A percentile compares a stretch with the other conserved stretches of the same genome.
These are phyloP conservation scores for Sarcophaga variegata DNA, from an alignment of 2,888 invertebrate genomes.

Conservation along the genomic window DNA sequence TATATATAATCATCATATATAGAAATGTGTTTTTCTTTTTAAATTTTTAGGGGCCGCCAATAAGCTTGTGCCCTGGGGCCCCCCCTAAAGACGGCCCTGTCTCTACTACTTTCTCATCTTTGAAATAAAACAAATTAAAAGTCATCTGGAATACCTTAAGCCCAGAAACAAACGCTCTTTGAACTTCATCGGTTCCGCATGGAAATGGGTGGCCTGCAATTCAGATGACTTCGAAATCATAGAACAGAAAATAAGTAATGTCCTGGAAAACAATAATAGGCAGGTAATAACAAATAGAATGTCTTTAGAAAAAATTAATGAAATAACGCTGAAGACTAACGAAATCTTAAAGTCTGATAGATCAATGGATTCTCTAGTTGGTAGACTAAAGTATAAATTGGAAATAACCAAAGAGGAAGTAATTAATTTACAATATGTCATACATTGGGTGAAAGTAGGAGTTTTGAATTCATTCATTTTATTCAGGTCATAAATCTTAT, in stretches of 20 bases:
- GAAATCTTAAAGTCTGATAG: background rate
- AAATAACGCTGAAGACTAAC: background rate
- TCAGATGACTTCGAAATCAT: slow-evolving; percentile 27
- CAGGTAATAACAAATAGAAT: background rate
- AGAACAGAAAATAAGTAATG: slow-evolving; percentile 13
- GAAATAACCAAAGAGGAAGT: slow-evolving; percentile 50
- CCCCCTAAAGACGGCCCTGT: too few species aligned
- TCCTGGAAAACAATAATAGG: too few species aligned
- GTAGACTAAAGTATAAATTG: slow-evolving; percentile 1
- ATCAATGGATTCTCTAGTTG: background rate
- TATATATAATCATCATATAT: too few species aligned
- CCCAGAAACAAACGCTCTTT: slow-evolving; percentile 29
- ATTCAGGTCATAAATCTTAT: background rate
- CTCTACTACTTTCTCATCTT: background rate
- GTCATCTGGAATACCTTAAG: background rate
- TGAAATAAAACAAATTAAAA: background rate
- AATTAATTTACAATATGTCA: slow-evolving; percentile 48
- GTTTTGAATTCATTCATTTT: slow-evolving; percentile 38
- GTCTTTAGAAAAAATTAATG: background rate
- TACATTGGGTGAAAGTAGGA: slow-evolving; percentile 56
- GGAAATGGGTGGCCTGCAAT: slow-evolving; percentile 36
- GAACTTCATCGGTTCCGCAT: slow-evolving; percentile 47
- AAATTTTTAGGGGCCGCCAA: too few species aligned
- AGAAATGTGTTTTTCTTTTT: too few species aligned
- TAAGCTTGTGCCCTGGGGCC: too few species aligned